A percentile compares a stretch with the other conserved stretches of the same genome.
These are phyloP conservation scores for Caenorhabditis inopinata DNA, from an alignment of 1,140 invertebrate species.

Conservation along the genomic window DNA sequence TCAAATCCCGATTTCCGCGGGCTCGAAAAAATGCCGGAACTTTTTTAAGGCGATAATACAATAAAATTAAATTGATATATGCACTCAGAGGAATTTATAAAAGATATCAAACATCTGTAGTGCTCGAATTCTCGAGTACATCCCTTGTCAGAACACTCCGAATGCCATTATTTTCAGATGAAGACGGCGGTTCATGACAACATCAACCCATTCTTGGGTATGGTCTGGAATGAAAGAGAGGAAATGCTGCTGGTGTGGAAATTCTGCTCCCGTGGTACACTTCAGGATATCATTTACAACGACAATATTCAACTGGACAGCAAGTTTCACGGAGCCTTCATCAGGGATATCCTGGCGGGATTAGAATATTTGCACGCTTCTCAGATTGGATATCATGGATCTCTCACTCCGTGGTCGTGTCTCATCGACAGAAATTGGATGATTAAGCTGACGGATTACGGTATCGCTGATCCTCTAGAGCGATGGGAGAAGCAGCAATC, in stretches of 20 bases:
- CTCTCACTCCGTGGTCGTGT: conserved; percentile 60
- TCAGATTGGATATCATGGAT: conserved; percentile 62
- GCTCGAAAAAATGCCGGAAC: too few relatives aligned
- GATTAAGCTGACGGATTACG: conserved; percentile 64
- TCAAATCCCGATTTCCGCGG: too few relatives aligned
- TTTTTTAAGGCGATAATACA: too few relatives aligned
- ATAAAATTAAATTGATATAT: too few relatives aligned
- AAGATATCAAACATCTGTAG: too few relatives aligned
- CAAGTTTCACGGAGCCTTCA: conserved; percentile 60
- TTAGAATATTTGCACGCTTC: conserved; percentile 65
- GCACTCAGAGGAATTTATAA: too few relatives aligned
- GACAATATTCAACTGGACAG: conserved; percentile 59
- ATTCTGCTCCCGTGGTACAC: conserved; percentile 64
- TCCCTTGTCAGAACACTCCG: too few relatives aligned
- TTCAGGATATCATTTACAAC: conserved; percentile 65
- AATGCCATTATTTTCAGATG: conserved; percentile 41
- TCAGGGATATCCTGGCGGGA: conserved; percentile 33
- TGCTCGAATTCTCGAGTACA: too few relatives aligned
- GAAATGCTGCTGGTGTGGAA: conserved; percentile 64
- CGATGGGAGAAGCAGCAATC: conserved; percentile 63
- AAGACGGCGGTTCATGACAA: conserved; percentile 63
- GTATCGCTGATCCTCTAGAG: conserved; percentile 61
- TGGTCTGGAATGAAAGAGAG: conserved; percentile 65
- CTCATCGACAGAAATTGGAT: conserved; percentile 66
- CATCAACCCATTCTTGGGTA: conserved; percentile 63